Percentiles rank a stretch among this genome's conserved stretches.
Conservation (phyloP, 1,140 invertebrate genomes). For the Sinonovacula constricta region DNA sequence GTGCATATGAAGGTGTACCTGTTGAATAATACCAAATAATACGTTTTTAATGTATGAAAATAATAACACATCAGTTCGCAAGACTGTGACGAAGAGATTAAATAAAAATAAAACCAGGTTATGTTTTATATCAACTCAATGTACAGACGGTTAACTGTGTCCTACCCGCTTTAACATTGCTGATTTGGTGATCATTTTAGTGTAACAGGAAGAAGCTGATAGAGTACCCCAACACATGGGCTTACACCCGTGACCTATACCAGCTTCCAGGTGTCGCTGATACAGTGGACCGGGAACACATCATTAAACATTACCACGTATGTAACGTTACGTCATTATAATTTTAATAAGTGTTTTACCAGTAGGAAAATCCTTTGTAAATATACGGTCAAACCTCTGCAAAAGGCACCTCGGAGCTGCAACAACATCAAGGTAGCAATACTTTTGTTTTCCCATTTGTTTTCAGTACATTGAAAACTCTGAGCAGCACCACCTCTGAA, state of each 20-base stretch:
- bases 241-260: slow-evolving; percentile 71
- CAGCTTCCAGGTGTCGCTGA: slow-evolving; percentile 68
- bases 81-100: not conserved
- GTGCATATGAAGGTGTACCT: no score
- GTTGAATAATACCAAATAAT: no score
- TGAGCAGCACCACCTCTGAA: no score
- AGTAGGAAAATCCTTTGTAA: no score
- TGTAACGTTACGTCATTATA: no score
- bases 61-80: not conserved
- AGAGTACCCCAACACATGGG: slow-evolving; percentile 75
- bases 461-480: no score
- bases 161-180: not conserved
- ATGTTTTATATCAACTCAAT: not conserved
- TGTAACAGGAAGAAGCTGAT: slow-evolving; percentile 72
- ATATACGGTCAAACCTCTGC: no score
- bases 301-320: slow-evolving; percentile 71
- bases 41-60: no score
- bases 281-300: slow-evolving; percentile 73
- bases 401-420: no score
- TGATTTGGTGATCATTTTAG: slow-evolving; percentile 47
- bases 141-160: not conserved
- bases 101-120: not conserved
- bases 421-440: no score
- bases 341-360: no score
- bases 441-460: no score